A percentile compares a stretch with the other conserved stretches of the same genome.
phyloP scores from a whole-genome alignment of 2,888 invertebrate species.

The Stenolophus ochropezus region DNA sequence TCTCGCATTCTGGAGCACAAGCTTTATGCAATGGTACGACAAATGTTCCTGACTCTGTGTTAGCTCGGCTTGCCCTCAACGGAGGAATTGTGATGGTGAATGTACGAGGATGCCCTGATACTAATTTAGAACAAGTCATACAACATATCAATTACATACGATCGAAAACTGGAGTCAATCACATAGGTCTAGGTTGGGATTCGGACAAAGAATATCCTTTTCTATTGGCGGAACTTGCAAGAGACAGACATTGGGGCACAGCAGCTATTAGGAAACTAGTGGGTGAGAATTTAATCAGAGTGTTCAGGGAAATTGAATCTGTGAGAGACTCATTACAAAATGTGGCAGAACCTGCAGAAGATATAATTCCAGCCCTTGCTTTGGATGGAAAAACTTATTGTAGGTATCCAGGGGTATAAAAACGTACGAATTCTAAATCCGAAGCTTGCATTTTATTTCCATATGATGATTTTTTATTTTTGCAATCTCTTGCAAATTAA shows the following conservation, averaged over 20 bases:
- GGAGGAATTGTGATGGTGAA: conserved; percentile 80
- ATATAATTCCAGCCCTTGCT: conserved; percentile 75
- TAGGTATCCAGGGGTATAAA: conserved; percentile 74
- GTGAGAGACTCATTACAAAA: conserved; percentile 67
- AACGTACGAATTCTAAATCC: conserved; percentile 44
- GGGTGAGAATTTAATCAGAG: conserved; percentile 77
- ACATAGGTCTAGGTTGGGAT: conserved; percentile 79
- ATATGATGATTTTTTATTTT: background rate
- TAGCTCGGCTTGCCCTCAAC: conserved; percentile 71
- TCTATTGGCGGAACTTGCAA: conserved; percentile 78
- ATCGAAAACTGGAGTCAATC: conserved; percentile 79
- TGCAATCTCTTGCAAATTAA: conserved; percentile 11
- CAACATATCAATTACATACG: conserved; percentile 81
- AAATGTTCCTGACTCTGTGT: conserved; percentile 78
- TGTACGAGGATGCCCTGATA: conserved; percentile 74
- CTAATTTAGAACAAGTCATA: conserved; percentile 71
- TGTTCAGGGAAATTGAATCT: conserved; percentile 75
- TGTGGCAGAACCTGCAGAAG: conserved; percentile 72
- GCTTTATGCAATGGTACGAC: conserved; percentile 78
- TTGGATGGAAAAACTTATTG: conserved; percentile 76
- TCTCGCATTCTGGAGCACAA: conserved; percentile 80
- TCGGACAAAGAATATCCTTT: conserved; percentile 73
- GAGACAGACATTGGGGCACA: conserved; percentile 77
- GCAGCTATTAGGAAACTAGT: conserved; percentile 78
- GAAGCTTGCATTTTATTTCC: conserved; percentile 29